phyloP scores from a whole-genome alignment of 2,888 invertebrate genomes.

The Myopa tessellatipennis region DNA sequence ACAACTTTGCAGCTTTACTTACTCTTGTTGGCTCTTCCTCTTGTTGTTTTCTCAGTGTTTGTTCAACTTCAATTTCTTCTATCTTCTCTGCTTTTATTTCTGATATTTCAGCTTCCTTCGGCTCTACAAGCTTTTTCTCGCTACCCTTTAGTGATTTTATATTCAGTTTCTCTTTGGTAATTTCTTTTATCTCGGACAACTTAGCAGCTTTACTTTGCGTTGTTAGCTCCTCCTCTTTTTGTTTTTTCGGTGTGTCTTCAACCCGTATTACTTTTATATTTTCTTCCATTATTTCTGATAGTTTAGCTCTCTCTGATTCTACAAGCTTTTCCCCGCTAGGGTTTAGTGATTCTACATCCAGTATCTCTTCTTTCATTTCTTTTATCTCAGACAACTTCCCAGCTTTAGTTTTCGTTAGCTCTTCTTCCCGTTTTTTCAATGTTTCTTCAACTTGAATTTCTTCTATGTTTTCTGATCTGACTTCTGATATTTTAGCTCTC shows the following conservation, averaged over 20 bases:
- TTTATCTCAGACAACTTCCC: slow-evolving; percentile 5
- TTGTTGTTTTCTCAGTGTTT: background rate
- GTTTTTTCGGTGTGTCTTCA: slow-evolving; percentile 39
- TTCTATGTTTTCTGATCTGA: slow-evolving; percentile 21
- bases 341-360: slow-evolving; percentile 46
- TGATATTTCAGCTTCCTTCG: slow-evolving; percentile 19
- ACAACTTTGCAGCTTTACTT: background rate
- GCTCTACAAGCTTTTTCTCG: background rate
- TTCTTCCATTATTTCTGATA: slow-evolving; percentile 39
- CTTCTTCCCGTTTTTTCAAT: slow-evolving; percentile 11
- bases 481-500: slow-evolving; percentile 45
- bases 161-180: slow-evolving; percentile 11
- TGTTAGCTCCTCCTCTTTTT: slow-evolving; percentile 8
- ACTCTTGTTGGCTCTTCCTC: background rate
- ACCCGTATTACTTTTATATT: slow-evolving; percentile 38
- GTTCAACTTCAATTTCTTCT: background rate
- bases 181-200: slow-evolving; percentile 15
- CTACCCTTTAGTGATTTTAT: background rate
- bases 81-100: slow-evolving; percentile 5
- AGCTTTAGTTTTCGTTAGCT: background rate
- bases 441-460: slow-evolving; percentile 44
- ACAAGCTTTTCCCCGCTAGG: slow-evolving; percentile 38
- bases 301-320: slow-evolving; percentile 44
- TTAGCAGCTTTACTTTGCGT: background rate
- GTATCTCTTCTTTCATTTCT: slow-evolving; percentile 36